Base-by-base conservation (phyloP, 2,888 invertebrate genomes). In the Drosophila tripunctata region DNA sequence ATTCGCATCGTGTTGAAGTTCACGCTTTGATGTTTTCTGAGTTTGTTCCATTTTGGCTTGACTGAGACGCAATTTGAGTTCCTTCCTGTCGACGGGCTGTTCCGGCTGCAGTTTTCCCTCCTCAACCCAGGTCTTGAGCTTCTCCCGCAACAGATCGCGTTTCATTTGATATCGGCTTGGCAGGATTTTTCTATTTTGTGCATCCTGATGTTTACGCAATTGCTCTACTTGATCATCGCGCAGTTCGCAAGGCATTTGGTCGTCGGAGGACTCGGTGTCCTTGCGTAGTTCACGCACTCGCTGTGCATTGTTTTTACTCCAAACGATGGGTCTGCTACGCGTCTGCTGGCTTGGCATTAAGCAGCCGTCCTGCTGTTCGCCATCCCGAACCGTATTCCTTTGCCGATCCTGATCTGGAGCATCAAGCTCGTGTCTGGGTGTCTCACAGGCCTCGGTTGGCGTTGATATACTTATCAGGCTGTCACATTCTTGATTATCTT, bases 41-140 rank as follows among this genome's bases (percentile, higher is more conserved):
- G 15, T 0, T 3, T 27, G 3, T 5, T 27, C 0, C 0, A 2
- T 1, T 15, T 15, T 41, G 14, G 15, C 10, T 27, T 2, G 12
- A 1, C 7, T 14, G 7, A 2, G 17, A 2, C 3, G n/a, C 40
- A 36, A 15, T 8, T 8, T 8, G 1, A 3, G 10, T 17, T 21
- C 4, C 14, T 30, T 4, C 6, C 2, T 8, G 33, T 1, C 6
- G 24, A 7, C 7, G 19, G 2, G 3, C n/a, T 6, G 36, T 4
- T 48, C 50, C 3, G 68, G 68, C 50, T 47, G 27, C n/a, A 45
- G 8, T 14, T 41, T 45, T 1, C 67, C 67, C 1, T 51, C 50
- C 27, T 55, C 44, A 6, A 67, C 45, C 67, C 67, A 67, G 3
- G 17, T 15, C 45, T 54, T 70, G 1, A 69, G 64, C 6, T 35